phyloP scores from a whole-genome alignment of 1,140 invertebrate species.

The Aphaenogaster ashmeadi region DNA sequence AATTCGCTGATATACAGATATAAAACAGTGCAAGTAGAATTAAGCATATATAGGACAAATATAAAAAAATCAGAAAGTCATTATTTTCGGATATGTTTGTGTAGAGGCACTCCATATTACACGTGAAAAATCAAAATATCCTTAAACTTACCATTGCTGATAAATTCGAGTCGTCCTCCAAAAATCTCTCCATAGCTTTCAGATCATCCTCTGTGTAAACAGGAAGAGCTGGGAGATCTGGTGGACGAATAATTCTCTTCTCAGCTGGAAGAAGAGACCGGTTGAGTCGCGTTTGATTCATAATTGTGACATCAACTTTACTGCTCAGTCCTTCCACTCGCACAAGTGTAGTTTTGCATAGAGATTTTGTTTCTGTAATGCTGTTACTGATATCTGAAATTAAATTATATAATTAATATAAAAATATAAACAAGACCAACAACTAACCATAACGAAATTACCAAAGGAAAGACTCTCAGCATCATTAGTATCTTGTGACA shows the following conservation, averaged over 20 bases:
- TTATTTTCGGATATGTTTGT: too few species aligned
- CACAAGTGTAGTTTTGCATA: conserved; percentile 1
- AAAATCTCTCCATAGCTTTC: too few species aligned
- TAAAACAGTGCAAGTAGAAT: too few species aligned
- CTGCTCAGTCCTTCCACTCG: background rate
- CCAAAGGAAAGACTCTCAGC: background rate
- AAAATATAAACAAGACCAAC: background rate
- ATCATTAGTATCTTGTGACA: too few species aligned
- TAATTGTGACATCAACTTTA: conserved; percentile 11
- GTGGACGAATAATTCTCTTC: background rate
- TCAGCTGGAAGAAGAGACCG: background rate
- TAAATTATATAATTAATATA: background rate
- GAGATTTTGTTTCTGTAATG: background rate
- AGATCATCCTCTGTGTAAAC: too few species aligned
- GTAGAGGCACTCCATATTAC: too few species aligned
- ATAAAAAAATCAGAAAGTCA: too few species aligned
- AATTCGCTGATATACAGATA: too few species aligned
- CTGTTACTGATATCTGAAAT: conserved; percentile 2
- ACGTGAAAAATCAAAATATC: too few species aligned
- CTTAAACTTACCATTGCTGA: too few species aligned
- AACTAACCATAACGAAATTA: background rate
- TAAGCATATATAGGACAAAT: too few species aligned
- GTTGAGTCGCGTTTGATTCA: background rate
- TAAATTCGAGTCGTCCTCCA: too few species aligned
- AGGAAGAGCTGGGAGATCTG: background rate